Evolutionary conservation across 2,797 vertebrate genomes (phyloP).

Genomic region (Eidolon dupreanum): DNA sequence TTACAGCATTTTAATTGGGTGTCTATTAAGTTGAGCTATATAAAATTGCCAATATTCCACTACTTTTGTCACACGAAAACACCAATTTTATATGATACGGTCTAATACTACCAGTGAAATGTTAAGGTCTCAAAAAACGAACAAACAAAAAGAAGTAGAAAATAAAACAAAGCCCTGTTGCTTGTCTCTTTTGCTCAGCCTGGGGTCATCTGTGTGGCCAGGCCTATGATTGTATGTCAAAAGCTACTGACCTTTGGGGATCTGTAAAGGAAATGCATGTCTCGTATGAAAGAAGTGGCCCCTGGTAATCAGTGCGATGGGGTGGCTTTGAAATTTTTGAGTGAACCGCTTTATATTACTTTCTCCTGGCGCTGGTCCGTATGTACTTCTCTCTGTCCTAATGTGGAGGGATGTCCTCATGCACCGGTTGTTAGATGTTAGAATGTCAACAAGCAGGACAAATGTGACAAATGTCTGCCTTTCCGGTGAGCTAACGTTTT

Average conservation of each 20-base stretch:
- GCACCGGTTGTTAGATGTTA: conserved; percentile 60
- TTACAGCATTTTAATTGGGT: neutral
- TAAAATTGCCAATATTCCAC: neutral
- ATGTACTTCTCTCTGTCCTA: neutral
- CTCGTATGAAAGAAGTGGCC: neutral
- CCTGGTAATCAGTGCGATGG: neutral
- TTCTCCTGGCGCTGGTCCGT: neutral
- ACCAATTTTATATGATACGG: neutral
- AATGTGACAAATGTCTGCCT: conserved; percentile 62
- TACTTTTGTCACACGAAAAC: neutral
- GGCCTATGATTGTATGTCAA: neutral
- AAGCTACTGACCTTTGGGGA: neutral
- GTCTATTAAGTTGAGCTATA: neutral
- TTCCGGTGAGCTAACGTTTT: conserved; percentile 41
- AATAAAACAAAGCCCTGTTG: neutral
- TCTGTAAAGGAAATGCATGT: neutral
- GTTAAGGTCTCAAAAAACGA: neutral
- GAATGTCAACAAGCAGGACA: conserved; percentile 72
- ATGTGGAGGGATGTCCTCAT: conserved; percentile 40
- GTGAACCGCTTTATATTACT: neutral
- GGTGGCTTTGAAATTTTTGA: neutral
- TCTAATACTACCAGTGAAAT: neutral
- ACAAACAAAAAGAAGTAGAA: neutral
- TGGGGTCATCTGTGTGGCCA: neutral
- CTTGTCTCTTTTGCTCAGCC: neutral